Base-by-base conservation (phyloP, 2,888 invertebrate species). In the Tuberolachnus salignus region DNA sequence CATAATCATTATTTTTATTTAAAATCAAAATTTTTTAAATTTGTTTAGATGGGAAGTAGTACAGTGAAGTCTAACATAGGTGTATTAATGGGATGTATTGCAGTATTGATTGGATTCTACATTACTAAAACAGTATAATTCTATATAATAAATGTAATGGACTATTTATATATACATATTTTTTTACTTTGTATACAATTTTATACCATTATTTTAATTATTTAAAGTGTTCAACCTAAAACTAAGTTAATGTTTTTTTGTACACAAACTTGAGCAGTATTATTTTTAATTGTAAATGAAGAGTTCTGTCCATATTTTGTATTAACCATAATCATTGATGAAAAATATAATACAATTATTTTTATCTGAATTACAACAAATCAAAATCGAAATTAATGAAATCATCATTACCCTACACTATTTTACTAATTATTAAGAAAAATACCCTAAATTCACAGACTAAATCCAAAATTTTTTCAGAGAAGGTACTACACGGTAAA, bases 31-130 rank as follows among this genome's bases (percentile, higher is more conserved):
- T 2, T 10, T 53, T 51, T 34, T 19, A 16, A 63, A 16, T 2
- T 10, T 53, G 2, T 67, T 78, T 42, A 78, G 78, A 78, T 78
- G 78, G 78, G 78, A 59, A 78, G 78, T 51, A 78, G 69, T 59
- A 34, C 57, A 10, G 19, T 78, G 14, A 78, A 78, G 51, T 78
- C 78, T 13, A 69, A 78, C 59, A 0, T 78, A 9, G 19, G 49
- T 19, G 51, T 78, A 34, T 34, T 78, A 51, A 8, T 78, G 9
- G 69, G 69, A 51, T 78, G 67, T 49, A 59, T 78, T 3, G 9
- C 49, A 11, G 2, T 59, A 49, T 78, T 69, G 21, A 21, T 69
- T 34, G 69, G 78, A n/a, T 69, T 78, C 46, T 16, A 67, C 3
- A 10, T 46, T 19, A 57, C 13, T 23, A 78, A 57, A 49, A 34